phyloP scores from a whole-genome alignment of 2,113 vertebrate species.

The Psephotus haematonotus region DNA sequence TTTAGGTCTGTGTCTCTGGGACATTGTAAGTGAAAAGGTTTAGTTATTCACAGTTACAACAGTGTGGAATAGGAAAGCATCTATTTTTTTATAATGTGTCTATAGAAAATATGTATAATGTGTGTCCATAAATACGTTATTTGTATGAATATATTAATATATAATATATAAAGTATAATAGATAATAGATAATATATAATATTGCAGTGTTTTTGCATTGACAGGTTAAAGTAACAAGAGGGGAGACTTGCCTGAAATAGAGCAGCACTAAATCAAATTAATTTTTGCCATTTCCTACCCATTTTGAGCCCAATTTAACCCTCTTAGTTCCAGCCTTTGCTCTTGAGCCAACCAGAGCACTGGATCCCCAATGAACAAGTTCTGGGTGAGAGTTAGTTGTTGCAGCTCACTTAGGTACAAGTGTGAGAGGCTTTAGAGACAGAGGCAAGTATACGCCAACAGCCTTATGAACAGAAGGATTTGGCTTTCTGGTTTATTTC shows the following conservation, averaged over 20 bases:
- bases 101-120: not conserved
- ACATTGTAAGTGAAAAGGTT: not conserved
- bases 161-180: not conserved
- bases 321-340: not conserved
- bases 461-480: not conserved
- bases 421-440: not conserved
- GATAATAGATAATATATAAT: not conserved
- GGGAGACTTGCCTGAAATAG: not conserved
- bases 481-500: not conserved
- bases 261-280: not conserved
- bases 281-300: not conserved
- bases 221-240: not conserved
- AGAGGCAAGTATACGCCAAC: not conserved
- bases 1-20: not conserved
- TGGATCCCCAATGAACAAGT: not conserved
- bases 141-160: not conserved
- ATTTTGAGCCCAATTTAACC: not conserved
- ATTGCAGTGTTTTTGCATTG: not conserved
- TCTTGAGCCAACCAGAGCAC: fast-evolving
- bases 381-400: not conserved
- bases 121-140: not conserved
- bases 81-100: not conserved
- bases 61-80: not conserved
- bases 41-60: not conserved
- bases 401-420: not conserved